Conservation (phyloP, 2,113 vertebrate genomes). For the Nibea coibor region DNA sequence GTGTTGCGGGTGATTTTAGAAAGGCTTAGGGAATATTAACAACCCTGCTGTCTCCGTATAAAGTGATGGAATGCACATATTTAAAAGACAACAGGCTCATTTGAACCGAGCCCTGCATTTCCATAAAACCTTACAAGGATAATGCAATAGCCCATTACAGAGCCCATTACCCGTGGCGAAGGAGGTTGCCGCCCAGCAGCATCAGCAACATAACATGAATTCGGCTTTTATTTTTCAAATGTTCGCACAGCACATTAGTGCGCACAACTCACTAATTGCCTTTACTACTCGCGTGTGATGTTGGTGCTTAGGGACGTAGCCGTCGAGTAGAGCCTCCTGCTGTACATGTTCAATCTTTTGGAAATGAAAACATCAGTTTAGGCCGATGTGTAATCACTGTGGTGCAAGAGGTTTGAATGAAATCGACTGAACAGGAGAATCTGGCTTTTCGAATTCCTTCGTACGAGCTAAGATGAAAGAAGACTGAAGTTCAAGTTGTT, state of each 20-base stretch:
- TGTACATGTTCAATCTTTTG: background rate
- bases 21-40: conserved; percentile 34
- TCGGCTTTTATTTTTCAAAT: conserved; percentile 30
- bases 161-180: conserved; percentile 45
- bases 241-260: conserved; percentile 3
- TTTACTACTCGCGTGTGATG: conserved; percentile 14
- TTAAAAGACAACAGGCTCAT: conserved; percentile 34
- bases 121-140: conserved; percentile 55
- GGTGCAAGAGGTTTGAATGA: background rate
- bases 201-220: conserved; percentile 43
- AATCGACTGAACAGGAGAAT: background rate
- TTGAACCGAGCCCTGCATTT: conserved; percentile 43
- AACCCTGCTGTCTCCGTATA: conserved; percentile 3
- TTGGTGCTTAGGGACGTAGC: background rate
- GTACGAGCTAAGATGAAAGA: background rate
- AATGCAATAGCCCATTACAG: conserved; percentile 54
- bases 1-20: background rate
- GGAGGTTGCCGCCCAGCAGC: conserved; percentile 27
- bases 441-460: background rate
- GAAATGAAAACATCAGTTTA: conserved; percentile 11
- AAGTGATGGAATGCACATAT: conserved; percentile 48
- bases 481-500: too few species aligned
- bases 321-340: background rate
- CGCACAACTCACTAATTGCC: conserved; percentile 22
- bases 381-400: too few species aligned